Base-by-base conservation (phyloP, 2,797 vertebrate species). In the Cirrhinus molitorella region DNA sequence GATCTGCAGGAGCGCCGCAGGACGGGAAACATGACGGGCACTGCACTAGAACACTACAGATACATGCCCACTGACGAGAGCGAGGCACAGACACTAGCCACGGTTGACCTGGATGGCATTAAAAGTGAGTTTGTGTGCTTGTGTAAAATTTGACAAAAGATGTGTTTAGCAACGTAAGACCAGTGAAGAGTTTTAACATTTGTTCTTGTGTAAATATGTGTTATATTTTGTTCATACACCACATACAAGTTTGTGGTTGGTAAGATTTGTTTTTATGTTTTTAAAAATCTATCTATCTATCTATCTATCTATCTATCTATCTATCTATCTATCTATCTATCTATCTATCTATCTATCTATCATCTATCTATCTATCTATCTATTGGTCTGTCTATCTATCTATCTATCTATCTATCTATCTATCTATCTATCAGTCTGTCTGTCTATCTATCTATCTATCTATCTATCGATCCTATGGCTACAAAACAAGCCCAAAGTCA, bases 71-170 rank as follows among this genome's bases (percentile, higher is more conserved):
- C 96, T 0, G 96, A 97, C 0, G 94, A 96, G 84, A 96, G 93
- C 0, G 96, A 98, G 87, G 96, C 94, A 0, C 95, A 96, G 91
- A 96, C 93, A 0, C 87, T 98, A 86, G 94, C 92, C 73, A 95
- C 95, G 0, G 95, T 95, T 0, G 96, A 98, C 92, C 93, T 97
- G 72, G 97, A 98, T 37, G 96, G 95, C 89, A 97, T 97, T 93
- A 98, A 98, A 88, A 98, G 97, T 98, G 85, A 94, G 96, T 91
- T 21, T 23, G 28, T 74, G 37, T 68, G 77, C 53, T 43, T 51
- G 63, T 70, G 78, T 71, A 19, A 10, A 59, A 57, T 75, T 19
- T 23, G 34, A 12, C 5, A 4, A 7, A 61, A 61, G 2, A 28
- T 19, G 1, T 12, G 51, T 31, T 72, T 49, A 14, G 4, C 23